Evolutionary conservation across 2,797 vertebrate species (phyloP).

Genomic region (Eospalax fontanierii): DNA sequence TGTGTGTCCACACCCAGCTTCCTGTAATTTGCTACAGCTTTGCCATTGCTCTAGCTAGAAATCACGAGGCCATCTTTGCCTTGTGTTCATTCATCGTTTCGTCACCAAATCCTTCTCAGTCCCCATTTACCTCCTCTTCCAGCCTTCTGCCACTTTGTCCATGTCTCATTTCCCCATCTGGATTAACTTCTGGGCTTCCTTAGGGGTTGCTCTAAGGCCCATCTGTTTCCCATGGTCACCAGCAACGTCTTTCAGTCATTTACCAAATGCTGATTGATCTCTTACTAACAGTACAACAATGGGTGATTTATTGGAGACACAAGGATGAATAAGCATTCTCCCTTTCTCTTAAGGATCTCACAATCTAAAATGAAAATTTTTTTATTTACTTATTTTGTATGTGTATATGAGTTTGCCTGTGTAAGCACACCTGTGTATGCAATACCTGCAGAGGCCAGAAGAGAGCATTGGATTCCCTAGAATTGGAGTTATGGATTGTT

Average conservation of each 20-base stretch:
- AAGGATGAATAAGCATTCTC: background rate
- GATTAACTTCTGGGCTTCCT: too few species aligned
- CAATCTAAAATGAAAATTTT: background rate
- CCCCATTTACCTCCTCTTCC: background rate
- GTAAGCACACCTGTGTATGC: too few species aligned
- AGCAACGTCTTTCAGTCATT: background rate
- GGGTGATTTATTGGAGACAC: background rate
- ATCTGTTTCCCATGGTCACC: background rate
- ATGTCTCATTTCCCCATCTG: too few species aligned
- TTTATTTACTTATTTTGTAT: too few species aligned
- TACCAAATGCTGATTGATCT: background rate
- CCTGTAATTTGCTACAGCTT: constrained; percentile 1
- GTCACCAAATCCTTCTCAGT: background rate
- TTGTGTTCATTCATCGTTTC: background rate
- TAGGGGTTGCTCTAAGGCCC: background rate
- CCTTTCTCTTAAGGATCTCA: background rate
- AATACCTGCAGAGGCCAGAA: too few species aligned
- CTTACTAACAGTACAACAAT: background rate
- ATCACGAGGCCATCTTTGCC: background rate
- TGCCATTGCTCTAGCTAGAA: background rate
- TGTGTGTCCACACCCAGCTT: background rate
- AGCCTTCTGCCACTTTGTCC: background rate
- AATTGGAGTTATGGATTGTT: too few species aligned
- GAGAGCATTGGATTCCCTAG: too few species aligned
- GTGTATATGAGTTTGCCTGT: too few species aligned